phyloP scores from a whole-genome alignment of 2,113 vertebrate genomes.

The Brienomyrus brachyistius region DNA sequence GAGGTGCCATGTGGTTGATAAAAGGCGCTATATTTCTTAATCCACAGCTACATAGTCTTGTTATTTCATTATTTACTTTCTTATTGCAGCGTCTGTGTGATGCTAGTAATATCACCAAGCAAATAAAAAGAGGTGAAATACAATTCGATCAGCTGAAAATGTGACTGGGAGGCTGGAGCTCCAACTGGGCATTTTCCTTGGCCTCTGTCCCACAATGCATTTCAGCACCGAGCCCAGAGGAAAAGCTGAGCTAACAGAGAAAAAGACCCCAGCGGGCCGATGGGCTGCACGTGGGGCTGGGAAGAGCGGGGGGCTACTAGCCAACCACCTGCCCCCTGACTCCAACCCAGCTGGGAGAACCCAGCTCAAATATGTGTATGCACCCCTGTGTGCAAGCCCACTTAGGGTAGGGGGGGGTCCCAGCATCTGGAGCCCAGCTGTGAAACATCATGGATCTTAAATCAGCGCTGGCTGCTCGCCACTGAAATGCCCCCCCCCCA shows the following conservation, averaged over 20 bases:
- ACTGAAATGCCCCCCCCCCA: neutral
- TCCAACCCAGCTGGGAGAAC: neutral
- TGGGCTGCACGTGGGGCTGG: neutral
- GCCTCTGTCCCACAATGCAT: neutral
- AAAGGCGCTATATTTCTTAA: neutral
- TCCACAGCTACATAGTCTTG: neutral
- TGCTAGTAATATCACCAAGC: neutral
- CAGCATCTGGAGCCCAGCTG: neutral
- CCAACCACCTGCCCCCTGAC: neutral
- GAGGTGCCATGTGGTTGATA: neutral
- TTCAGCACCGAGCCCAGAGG: neutral
- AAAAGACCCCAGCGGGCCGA: neutral
- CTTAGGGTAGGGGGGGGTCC: neutral
- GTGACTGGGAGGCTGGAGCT: neutral
- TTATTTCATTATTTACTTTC: neutral
- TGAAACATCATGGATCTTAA: neutral
- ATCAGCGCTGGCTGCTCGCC: neutral
- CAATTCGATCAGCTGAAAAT: neutral
- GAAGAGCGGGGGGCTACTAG: neutral
- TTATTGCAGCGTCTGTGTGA: neutral
- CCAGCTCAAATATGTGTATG: neutral
- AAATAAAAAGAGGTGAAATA: neutral
- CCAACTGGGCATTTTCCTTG: neutral
- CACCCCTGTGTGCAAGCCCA: neutral
- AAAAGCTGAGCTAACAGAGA: neutral